Evolutionary conservation across 2,113 vertebrate genomes (phyloP).

Genomic region (Megatriorchis doriae): DNA sequence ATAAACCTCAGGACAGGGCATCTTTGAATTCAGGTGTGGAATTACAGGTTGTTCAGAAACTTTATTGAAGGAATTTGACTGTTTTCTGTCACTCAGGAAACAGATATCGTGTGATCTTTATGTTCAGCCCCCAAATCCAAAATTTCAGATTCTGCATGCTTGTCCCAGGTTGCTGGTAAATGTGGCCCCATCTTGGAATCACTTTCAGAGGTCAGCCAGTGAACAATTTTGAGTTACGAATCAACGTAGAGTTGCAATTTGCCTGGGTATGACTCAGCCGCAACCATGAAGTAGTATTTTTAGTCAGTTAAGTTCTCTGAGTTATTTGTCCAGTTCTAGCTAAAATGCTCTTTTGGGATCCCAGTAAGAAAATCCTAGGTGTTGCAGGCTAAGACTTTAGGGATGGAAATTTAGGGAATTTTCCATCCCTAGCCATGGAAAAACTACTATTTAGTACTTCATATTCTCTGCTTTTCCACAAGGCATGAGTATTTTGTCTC

Average conservation of each 20-base stretch:
- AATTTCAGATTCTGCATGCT: not conserved
- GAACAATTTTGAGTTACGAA: not conserved
- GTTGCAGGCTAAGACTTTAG: not conserved
- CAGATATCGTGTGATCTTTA: rapidly evolving
- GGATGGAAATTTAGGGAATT: not conserved
- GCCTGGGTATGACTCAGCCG: not conserved
- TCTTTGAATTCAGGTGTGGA: not conserved
- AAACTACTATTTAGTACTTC: not conserved
- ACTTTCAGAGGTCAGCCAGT: not conserved
- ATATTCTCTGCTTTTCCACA: not conserved
- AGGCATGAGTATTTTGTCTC: not conserved
- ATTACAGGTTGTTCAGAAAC: not conserved
- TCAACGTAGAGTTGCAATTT: not conserved
- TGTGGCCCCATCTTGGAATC: not conserved
- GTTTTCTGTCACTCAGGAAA: not conserved
- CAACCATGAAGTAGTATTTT: not conserved
- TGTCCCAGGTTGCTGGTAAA: not conserved
- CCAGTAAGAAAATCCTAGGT: not conserved
- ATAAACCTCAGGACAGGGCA: not conserved
- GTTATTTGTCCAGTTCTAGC: not conserved
- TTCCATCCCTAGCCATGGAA: not conserved
- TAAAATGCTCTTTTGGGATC: not conserved
- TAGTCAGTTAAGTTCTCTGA: not conserved
- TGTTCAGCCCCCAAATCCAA: not conserved
- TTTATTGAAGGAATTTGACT: not conserved